These are phyloP conservation scores for Microcaecilia unicolor DNA, from an alignment of 2,797 vertebrate species.

Conservation along the genomic window DNA sequence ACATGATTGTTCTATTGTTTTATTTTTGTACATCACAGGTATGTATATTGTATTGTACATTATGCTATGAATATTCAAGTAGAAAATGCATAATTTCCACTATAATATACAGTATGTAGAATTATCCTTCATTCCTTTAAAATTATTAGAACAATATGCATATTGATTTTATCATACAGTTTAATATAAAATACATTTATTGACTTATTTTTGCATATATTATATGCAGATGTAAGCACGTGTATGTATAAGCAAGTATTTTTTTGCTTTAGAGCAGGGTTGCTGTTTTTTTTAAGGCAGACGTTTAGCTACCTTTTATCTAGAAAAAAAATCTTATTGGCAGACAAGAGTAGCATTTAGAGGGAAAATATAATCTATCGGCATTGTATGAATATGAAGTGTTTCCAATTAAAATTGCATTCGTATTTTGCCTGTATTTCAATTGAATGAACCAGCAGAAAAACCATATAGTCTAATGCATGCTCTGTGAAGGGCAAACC, in stretches of 20 bases:
- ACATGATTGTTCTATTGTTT: too few species aligned
- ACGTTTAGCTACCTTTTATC: too few species aligned
- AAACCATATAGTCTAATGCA: conserved; percentile 58
- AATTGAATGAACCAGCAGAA: conserved; percentile 66
- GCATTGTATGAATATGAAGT: conserved; percentile 51
- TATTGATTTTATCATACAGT: too few species aligned
- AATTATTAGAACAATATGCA: too few species aligned
- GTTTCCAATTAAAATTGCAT: conserved; percentile 69
- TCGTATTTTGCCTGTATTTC: conserved; percentile 66
- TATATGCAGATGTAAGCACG: conserved; percentile 3
- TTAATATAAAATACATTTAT: background rate
- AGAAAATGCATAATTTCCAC: too few species aligned
- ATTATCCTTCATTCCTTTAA: too few species aligned
- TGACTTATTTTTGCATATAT: background rate
- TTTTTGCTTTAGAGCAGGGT: conserved; percentile 32
- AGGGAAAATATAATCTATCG: conserved; percentile 55
- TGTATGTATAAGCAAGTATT: conserved; percentile 20
- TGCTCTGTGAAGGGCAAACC: conserved; percentile 52
- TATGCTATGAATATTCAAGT: too few species aligned
- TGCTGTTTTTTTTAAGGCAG: conserved; percentile 10
- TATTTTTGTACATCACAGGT: too few species aligned
- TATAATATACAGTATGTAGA: too few species aligned
- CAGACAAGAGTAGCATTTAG: conserved; percentile 44
- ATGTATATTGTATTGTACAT: too few species aligned
- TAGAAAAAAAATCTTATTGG: conserved; percentile 10